Evolutionary conservation across 2,888 invertebrate species (phyloP).

Genomic region (Drosophila leonis): DNA sequence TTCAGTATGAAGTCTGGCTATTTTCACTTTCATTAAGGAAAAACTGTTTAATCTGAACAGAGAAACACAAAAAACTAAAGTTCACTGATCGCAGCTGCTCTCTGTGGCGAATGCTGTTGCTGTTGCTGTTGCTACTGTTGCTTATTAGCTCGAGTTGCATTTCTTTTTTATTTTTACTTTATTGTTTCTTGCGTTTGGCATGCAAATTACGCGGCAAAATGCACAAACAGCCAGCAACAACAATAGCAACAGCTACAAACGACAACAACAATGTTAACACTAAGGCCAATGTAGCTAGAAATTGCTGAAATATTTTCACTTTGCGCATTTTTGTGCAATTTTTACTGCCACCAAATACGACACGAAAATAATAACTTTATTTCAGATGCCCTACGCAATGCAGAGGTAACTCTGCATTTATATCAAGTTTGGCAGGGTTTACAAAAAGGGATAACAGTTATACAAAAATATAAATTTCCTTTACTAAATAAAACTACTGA

Average conservation of each 20-base stretch:
- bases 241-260: constrained; percentile 24
- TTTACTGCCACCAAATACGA: constrained; percentile 40
- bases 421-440: not conserved
- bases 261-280: constrained; percentile 22
- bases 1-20: constrained; percentile 5
- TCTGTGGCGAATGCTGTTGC: constrained; percentile 33
- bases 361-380: constrained; percentile 66
- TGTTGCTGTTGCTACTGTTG: constrained; percentile 31
- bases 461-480: not conserved
- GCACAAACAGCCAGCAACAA: constrained; percentile 23
- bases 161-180: constrained; percentile 68
- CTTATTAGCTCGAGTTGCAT: constrained; percentile 66
- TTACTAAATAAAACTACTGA: not conserved
- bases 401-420: not conserved
- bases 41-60: constrained; percentile 20
- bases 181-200: constrained; percentile 69
- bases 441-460: not conserved
- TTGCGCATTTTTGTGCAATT: constrained; percentile 49
- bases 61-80: constrained; percentile 39
- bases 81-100: constrained; percentile 64
- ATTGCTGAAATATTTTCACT: constrained; percentile 74
- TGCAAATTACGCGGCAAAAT: constrained; percentile 66
- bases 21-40: constrained; percentile 67
- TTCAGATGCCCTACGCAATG: constrained; percentile 31
- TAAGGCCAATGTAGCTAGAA: constrained; percentile 48